Conservation (phyloP, 2,797 vertebrate species). For the Furcifer pardalis region DNA sequence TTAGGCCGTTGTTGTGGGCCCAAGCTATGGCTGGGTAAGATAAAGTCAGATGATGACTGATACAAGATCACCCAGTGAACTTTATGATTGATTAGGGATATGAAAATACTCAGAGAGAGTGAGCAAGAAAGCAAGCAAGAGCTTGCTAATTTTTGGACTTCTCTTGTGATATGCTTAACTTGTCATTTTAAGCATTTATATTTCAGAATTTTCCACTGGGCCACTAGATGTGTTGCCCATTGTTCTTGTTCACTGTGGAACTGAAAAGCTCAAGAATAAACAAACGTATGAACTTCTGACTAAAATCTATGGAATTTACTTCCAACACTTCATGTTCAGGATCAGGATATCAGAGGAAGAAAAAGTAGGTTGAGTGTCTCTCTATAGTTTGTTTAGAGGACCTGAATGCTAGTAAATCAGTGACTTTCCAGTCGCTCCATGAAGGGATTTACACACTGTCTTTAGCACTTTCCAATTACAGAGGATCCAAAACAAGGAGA, state of each 20-base stretch:
- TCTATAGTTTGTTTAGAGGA: not conserved
- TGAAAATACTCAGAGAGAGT: not conserved
- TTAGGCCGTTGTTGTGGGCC: too few relatives aligned
- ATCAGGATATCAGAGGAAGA: not conserved
- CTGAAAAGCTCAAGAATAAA: not conserved
- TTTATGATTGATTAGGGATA: not conserved
- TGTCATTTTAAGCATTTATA: not conserved
- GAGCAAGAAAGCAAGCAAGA: too few relatives aligned
- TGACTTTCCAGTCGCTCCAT: not conserved
- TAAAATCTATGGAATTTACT: not conserved
- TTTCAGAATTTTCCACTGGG: not conserved
- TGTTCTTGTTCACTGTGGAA: not conserved
- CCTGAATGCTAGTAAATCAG: not conserved
- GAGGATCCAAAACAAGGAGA: not conserved
- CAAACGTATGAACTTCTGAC: not conserved
- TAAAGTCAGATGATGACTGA: not conserved
- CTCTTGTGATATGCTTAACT: not conserved
- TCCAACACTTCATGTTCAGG: not conserved
- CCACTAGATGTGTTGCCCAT: not conserved
- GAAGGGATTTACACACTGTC: not conserved
- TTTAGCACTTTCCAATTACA: not conserved
- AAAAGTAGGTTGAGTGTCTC: not conserved
- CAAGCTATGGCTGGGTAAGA: not conserved
- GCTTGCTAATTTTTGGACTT: not conserved
- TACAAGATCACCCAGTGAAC: not conserved